Evolutionary conservation across 2,797 vertebrate species (phyloP).

Genomic region (Pelodytes ibericus): DNA sequence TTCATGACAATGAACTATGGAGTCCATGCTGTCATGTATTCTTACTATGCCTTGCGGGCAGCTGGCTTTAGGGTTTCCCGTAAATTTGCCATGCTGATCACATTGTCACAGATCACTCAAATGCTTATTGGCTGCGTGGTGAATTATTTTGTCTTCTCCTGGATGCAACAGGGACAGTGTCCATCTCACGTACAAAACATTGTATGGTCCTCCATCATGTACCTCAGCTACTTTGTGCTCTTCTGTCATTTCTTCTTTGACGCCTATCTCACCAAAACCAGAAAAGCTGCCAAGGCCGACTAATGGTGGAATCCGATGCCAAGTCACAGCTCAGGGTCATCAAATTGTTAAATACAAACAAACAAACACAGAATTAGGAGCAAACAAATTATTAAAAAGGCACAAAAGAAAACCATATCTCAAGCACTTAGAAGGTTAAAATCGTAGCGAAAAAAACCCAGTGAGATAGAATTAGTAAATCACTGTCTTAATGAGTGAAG

Average conservation of each 20-base stretch:
- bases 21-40: slow-evolving; percentile 99
- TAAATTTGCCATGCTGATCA: slow-evolving; percentile 99
- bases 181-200: slow-evolving; percentile 96
- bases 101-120: slow-evolving; percentile 96
- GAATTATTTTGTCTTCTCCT: slow-evolving; percentile 96
- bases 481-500: slow-evolving; percentile 75
- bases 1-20: slow-evolving; percentile 99
- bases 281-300: slow-evolving; percentile 73
- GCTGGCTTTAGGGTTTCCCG: slow-evolving; percentile 93
- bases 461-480: slow-evolving; percentile 71
- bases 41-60: slow-evolving; percentile 92
- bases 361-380: slow-evolving; percentile 54
- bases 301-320: slow-evolving; percentile 72
- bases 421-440: slow-evolving; percentile 74
- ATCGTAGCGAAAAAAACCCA: slow-evolving; percentile 70
- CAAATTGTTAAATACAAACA: slow-evolving; percentile 62
- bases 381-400: slow-evolving; percentile 70
- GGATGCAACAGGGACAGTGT: slow-evolving; percentile 98
- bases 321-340: slow-evolving; percentile 78
- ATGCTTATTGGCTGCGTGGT: slow-evolving; percentile 95
- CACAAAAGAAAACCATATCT: slow-evolving; percentile 76
- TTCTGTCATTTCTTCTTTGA: slow-evolving; percentile 98
- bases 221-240: slow-evolving; percentile 99
- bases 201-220: slow-evolving; percentile 98
- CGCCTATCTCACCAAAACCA: slow-evolving; percentile 90